These are phyloP conservation scores for Parauchenoglanis ngamensis DNA, from an alignment of 2,797 vertebrate genomes.

Conservation along the genomic window DNA sequence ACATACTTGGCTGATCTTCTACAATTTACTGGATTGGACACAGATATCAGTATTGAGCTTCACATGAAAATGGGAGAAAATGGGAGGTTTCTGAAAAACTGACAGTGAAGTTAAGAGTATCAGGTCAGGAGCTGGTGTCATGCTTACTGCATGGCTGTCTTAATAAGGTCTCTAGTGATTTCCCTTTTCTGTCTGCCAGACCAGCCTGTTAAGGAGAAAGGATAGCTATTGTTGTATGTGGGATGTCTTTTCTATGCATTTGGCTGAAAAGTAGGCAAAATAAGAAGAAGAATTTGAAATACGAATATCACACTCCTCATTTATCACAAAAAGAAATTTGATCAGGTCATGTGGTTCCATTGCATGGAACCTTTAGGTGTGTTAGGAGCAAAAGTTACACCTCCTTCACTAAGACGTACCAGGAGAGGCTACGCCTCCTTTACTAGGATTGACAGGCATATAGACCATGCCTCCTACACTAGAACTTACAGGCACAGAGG, in stretches of 20 bases:
- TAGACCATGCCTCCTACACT: not conserved
- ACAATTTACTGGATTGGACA: not conserved
- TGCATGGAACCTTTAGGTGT: not conserved
- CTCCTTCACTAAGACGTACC: not conserved
- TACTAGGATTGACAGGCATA: not conserved
- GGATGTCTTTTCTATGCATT: not conserved
- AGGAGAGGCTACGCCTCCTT: not conserved
- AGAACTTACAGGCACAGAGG: not conserved
- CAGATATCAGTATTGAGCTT: not conserved
- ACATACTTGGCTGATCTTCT: not conserved
- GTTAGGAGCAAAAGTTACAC: not conserved
- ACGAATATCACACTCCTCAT: not conserved
- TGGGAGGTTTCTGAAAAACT: not conserved
- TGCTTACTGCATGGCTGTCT: not conserved
- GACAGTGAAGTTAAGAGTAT: not conserved
- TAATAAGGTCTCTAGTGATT: not conserved
- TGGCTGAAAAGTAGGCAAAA: not conserved
- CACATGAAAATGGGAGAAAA: not conserved
- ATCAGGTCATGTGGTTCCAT: not conserved
- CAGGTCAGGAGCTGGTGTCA: not conserved
- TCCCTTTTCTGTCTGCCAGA: not conserved
- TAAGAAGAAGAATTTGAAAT: not conserved
- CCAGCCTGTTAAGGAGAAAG: not conserved
- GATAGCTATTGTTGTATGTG: no score
- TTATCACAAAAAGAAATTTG: not conserved